phyloP scores from a whole-genome alignment of 23 tunicate genomes.

The Trididemnum clinides region DNA sequence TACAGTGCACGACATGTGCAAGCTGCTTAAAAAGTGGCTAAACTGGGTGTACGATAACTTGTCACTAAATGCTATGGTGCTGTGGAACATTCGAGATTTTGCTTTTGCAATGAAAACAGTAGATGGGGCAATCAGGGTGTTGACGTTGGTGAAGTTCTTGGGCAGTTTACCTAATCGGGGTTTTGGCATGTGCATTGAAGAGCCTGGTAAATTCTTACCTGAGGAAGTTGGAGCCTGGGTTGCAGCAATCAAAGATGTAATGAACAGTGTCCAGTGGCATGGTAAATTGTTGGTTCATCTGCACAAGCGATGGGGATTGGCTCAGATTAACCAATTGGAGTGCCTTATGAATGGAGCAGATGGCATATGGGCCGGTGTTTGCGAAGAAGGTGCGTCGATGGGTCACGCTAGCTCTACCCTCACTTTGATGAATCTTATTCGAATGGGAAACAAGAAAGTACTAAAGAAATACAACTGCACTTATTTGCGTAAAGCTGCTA shows the following conservation, averaged over 20 bases:
- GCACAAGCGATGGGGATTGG: conserved; percentile 34
- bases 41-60: conserved; percentile 29
- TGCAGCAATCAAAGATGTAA: conserved; percentile 18
- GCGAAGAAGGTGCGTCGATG: conserved; percentile 34
- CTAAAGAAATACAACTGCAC: conserved; percentile 14
- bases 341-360: conserved; percentile 41
- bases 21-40: background rate
- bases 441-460: conserved; percentile 47
- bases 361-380: conserved; percentile 39
- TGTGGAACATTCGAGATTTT: conserved; percentile 24
- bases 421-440: conserved; percentile 26
- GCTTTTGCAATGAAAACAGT: conserved; percentile 20
- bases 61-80: conserved; percentile 3
- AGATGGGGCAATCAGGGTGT: conserved; percentile 1
- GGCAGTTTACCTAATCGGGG: conserved; percentile 34
- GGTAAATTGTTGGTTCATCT: conserved; percentile 26
- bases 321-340: conserved; percentile 13
- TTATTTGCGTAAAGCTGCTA: conserved; percentile 30
- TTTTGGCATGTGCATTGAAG: conserved; percentile 28
- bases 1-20: conserved; percentile 21
- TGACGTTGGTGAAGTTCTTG: background rate
- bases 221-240: conserved; percentile 44
- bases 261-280: conserved; percentile 25
- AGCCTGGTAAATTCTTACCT: conserved; percentile 17
- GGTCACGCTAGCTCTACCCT: conserved; percentile 39